phyloP scores from a whole-genome alignment of 2,797 vertebrate genomes.

The Aratinga solstitialis region DNA sequence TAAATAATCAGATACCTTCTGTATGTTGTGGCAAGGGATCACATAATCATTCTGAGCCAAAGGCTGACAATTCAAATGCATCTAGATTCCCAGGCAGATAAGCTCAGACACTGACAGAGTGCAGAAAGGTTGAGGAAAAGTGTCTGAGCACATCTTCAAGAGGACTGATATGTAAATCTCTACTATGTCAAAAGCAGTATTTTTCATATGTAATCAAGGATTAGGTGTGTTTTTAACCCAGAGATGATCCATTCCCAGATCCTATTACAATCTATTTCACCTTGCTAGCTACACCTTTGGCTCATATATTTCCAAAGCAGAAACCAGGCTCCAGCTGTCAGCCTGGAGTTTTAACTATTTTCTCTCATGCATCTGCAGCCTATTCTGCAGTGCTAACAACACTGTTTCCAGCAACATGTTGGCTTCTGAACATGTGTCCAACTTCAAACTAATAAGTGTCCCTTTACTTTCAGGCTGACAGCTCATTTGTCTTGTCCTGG shows the following conservation, averaged over 20 bases:
- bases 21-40: background rate
- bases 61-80: background rate
- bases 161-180: background rate
- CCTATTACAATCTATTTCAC: background rate
- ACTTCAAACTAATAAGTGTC: background rate
- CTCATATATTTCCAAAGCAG: background rate
- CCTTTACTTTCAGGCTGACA: conserved; percentile 6
- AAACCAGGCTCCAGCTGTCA: background rate
- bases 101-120: background rate
- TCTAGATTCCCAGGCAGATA: background rate
- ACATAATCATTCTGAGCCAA: background rate
- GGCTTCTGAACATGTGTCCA: background rate
- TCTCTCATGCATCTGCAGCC: background rate
- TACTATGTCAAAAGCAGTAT: background rate
- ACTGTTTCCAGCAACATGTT: background rate
- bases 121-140: background rate
- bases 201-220: background rate
- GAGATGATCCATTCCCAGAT: background rate
- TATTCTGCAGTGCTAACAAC: background rate
- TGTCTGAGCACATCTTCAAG: background rate
- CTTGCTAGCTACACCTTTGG: background rate
- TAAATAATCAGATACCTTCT: background rate
- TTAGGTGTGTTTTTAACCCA: background rate
- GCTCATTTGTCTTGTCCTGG: conserved; percentile 35
- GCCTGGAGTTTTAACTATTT: background rate